Conservation (phyloP, 2,113 vertebrate genomes). For the Actenoides hombroni region DNA sequence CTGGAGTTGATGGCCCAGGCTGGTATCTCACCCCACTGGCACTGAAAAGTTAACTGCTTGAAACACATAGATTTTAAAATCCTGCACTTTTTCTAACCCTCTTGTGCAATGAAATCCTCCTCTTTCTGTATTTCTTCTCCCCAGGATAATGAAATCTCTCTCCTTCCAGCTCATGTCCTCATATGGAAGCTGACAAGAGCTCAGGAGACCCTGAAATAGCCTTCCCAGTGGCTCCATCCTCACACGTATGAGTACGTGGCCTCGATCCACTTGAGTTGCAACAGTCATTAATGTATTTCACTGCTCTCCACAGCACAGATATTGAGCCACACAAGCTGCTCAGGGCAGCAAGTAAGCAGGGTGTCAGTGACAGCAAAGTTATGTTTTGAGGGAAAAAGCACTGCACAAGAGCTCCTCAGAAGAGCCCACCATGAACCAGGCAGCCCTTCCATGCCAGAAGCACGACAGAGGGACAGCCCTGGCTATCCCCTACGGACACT, state of each 20-base stretch:
- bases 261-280: not conserved
- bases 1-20: not conserved
- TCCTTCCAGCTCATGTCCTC: not conserved
- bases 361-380: not conserved
- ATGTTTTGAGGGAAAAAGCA: not conserved
- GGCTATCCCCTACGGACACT: not conserved
- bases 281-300: not conserved
- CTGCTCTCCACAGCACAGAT: not conserved
- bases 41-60: not conserved
- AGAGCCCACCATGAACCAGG: accelerated
- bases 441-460: accelerated
- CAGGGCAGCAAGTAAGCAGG: not conserved
- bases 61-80: not conserved
- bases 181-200: not conserved
- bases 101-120: not conserved
- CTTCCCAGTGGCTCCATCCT: not conserved
- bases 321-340: not conserved
- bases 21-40: not conserved
- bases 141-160: not conserved
- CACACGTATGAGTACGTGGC: not conserved
- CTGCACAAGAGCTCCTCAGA: not conserved
- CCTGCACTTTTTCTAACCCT: not conserved
- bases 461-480: not conserved
- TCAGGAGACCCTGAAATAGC: not conserved
- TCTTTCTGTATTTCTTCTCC: not conserved